Conservation (phyloP, 1,140 invertebrate genomes). For the Aricia agestis region DNA sequence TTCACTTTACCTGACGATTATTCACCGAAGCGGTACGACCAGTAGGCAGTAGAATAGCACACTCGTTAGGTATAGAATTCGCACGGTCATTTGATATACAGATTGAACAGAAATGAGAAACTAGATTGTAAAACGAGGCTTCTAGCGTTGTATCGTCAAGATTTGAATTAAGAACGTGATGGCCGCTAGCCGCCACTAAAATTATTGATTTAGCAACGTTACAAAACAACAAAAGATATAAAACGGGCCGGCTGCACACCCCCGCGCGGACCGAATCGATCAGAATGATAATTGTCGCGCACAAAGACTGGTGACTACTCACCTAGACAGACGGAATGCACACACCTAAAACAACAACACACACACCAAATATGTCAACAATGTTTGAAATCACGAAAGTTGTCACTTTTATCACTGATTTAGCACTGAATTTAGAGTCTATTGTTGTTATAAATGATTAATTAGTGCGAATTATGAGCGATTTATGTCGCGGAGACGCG, state of each 20-base stretch:
- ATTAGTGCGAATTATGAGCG: slow-evolving; percentile 69
- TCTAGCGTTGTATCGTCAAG: slow-evolving; percentile 31
- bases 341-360: slow-evolving; percentile 65
- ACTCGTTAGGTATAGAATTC: slow-evolving; percentile 13
- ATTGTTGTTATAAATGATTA: slow-evolving; percentile 55
- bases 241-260: slow-evolving; percentile 63
- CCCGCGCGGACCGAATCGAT: slow-evolving; percentile 69
- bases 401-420: slow-evolving; percentile 41
- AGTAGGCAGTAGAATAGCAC: slow-evolving; percentile 23
- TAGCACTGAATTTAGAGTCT: slow-evolving; percentile 47
- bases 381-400: slow-evolving; percentile 42
- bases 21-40: slow-evolving; percentile 12
- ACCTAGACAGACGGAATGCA: slow-evolving; percentile 64
- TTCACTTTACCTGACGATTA: slow-evolving; percentile 28
- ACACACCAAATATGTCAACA: slow-evolving; percentile 51
- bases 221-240: slow-evolving; percentile 76
- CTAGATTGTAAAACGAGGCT: slow-evolving; percentile 1
- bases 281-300: slow-evolving; percentile 74
- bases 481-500: slow-evolving; percentile 65
- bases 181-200: slow-evolving; percentile 60
- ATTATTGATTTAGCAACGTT: slow-evolving; percentile 72
- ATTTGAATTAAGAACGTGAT: slow-evolving; percentile 47
- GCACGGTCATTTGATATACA: slow-evolving; percentile 19
- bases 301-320: slow-evolving; percentile 68
- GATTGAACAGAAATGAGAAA: neutral